Percentiles rank a stretch among this genome's conserved stretches.
Evolutionary conservation across 2,113 vertebrate genomes (phyloP).

Genomic region (Cynocephalus volans): DNA sequence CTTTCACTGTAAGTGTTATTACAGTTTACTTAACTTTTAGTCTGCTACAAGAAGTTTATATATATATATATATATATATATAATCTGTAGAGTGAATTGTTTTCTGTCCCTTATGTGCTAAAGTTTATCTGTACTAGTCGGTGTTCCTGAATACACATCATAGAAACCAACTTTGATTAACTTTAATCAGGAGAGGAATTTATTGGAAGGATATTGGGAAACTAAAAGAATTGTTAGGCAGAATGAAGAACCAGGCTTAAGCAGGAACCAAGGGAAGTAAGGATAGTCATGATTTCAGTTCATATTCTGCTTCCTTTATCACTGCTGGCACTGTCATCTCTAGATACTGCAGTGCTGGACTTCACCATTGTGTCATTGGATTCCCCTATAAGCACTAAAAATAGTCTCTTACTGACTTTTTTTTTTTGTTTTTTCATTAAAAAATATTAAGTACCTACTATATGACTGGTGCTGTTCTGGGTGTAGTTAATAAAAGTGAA

Average conservation of each 20-base stretch:
- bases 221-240: not conserved
- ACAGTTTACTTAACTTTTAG: not conserved
- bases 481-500: not conserved
- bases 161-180: conserved; percentile 20
- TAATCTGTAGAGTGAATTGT: not conserved
- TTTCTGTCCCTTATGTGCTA: not conserved
- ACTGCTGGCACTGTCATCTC: not conserved
- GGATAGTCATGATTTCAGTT: not conserved
- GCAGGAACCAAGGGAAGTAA: not conserved
- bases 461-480: not conserved
- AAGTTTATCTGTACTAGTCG: not conserved
- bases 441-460: not conserved
- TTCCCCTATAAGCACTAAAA: not conserved
- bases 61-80: not conserved
- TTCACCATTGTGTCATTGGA: not conserved
- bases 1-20: not conserved
- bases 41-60: not conserved
- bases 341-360: not conserved
- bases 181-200: not conserved
- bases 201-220: not conserved
- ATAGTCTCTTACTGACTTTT: not conserved
- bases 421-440: too few relatives aligned
- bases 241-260: not conserved
- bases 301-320: not conserved
- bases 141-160: not conserved